These are phyloP conservation scores for Caerostris darwini DNA, from an alignment of 1,140 invertebrate genomes.

Conservation along the genomic window DNA sequence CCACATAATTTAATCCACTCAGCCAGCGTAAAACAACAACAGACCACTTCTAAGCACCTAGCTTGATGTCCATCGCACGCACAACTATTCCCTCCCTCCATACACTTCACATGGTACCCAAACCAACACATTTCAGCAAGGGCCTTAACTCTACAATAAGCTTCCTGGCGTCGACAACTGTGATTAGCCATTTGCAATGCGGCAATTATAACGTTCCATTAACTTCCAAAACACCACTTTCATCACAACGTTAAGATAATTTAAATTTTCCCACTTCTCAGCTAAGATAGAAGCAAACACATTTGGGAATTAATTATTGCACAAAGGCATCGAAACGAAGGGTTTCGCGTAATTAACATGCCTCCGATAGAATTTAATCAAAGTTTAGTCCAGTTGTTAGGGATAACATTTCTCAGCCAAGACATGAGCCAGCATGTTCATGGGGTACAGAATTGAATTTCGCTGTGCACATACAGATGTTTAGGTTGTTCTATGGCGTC, in stretches of 20 bases:
- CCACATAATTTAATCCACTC: no score
- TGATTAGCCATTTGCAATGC: constrained; percentile 17
- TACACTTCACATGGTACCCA: no score
- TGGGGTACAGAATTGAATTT: constrained; percentile 15
- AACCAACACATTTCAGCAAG: no score
- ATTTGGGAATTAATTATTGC: constrained; percentile 48
- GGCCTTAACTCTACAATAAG: background rate
- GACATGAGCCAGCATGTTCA: constrained; percentile 41
- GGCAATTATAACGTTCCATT: constrained; percentile 29
- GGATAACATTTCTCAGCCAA: constrained; percentile 28
- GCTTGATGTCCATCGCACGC: no score
- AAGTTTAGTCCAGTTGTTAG: constrained; percentile 46
- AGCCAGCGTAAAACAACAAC: no score
- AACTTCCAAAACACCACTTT: constrained; percentile 10
- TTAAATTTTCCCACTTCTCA: constrained; percentile 55
- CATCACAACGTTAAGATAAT: constrained; percentile 41
- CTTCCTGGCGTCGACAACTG: background rate
- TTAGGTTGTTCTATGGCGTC: constrained; percentile 4
- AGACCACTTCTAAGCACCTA: no score
- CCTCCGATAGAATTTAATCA: constrained; percentile 63
- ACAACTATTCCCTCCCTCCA: no score
- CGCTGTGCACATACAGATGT: background rate
- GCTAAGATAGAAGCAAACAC: background rate
- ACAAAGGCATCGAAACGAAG: constrained; percentile 23
- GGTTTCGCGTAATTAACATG: constrained; percentile 25